Conservation (phyloP, 2,113 vertebrate species). For the Seriola dumerili region DNA sequence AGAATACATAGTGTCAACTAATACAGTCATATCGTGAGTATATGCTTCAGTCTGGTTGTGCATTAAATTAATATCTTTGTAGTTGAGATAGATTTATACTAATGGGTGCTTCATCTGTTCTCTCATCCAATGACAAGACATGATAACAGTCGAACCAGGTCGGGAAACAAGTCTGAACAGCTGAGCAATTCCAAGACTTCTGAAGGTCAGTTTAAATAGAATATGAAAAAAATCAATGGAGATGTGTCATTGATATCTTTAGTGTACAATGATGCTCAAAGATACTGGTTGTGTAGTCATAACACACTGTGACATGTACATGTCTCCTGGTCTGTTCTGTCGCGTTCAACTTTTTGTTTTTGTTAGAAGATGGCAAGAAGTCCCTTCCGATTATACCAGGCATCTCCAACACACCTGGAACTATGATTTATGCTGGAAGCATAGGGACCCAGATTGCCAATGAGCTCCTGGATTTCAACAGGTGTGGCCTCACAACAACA, state of each 20-base stretch:
- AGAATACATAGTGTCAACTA: slow-evolving; percentile 94
- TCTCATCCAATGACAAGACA: slow-evolving; percentile 47
- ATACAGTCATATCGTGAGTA: slow-evolving; percentile 94
- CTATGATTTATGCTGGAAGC: slow-evolving; percentile 90
- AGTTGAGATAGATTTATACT: not conserved
- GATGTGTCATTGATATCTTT: not conserved
- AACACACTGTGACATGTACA: not conserved
- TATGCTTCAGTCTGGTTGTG: not conserved
- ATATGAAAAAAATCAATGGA: not conserved
- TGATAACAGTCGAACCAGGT: slow-evolving; percentile 75
- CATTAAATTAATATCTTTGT: not conserved
- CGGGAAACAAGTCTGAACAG: slow-evolving; percentile 79
- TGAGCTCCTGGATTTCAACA: slow-evolving; percentile 91
- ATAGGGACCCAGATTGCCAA: slow-evolving; percentile 93
- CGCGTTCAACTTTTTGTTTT: slow-evolving; percentile 2
- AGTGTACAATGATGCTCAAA: not conserved
- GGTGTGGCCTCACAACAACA: slow-evolving; percentile 76
- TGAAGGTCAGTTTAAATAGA: slow-evolving; percentile 84
- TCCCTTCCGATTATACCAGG: slow-evolving; percentile 85
- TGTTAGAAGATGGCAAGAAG: slow-evolving; percentile 85
- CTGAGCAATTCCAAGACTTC: slow-evolving; percentile 84
- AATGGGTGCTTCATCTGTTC: not conserved
- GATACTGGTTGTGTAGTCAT: not conserved
- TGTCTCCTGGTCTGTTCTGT: not conserved
- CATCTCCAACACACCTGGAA: slow-evolving; percentile 85